Evolutionary conservation across 2,113 vertebrate species (phyloP).

Genomic region (Semicossyphus pulcher): DNA sequence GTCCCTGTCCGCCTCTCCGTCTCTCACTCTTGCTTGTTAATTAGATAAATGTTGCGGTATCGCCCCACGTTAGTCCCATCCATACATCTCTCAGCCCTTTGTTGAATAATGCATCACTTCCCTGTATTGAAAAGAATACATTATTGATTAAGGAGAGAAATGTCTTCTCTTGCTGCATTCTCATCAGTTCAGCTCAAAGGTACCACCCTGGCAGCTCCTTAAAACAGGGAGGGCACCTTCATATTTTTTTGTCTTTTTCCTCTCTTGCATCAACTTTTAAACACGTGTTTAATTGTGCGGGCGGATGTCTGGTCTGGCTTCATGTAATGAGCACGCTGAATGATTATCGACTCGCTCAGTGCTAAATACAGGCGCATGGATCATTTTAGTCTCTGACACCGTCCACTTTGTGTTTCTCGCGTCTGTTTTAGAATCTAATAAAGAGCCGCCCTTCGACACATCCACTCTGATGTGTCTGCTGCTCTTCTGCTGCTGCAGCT

Average conservation of each 20-base stretch:
- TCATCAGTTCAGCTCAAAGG: slow-evolving; percentile 28
- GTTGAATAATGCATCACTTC: slow-evolving; percentile 72
- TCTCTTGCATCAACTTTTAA: neutral
- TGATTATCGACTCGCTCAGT: slow-evolving; percentile 47
- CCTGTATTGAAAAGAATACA: slow-evolving; percentile 69
- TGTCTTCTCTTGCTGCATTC: slow-evolving; percentile 41
- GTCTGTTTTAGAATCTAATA: slow-evolving; percentile 1
- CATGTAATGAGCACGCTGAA: slow-evolving; percentile 60
- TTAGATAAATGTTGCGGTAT: slow-evolving; percentile 66
- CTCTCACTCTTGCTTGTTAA: slow-evolving; percentile 58
- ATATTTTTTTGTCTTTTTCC: neutral
- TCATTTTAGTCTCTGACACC: slow-evolving; percentile 41
- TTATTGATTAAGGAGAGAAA: slow-evolving; percentile 70
- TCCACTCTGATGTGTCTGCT: neutral
- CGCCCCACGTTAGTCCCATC: slow-evolving; percentile 36
- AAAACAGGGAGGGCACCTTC: neutral
- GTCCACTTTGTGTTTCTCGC: slow-evolving; percentile 16
- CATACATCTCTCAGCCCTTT: slow-evolving; percentile 56
- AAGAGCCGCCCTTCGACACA: neutral
- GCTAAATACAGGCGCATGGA: slow-evolving; percentile 52
- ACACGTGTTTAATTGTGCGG: slow-evolving; percentile 19
- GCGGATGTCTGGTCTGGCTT: slow-evolving; percentile 22
- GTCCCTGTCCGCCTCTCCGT: neutral
- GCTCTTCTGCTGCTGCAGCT: neutral
- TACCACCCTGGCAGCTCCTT: slow-evolving; percentile 1